These are phyloP conservation scores for Gallinago solitaria DNA, from an alignment of 2,797 vertebrate species.

Conservation along the genomic window DNA sequence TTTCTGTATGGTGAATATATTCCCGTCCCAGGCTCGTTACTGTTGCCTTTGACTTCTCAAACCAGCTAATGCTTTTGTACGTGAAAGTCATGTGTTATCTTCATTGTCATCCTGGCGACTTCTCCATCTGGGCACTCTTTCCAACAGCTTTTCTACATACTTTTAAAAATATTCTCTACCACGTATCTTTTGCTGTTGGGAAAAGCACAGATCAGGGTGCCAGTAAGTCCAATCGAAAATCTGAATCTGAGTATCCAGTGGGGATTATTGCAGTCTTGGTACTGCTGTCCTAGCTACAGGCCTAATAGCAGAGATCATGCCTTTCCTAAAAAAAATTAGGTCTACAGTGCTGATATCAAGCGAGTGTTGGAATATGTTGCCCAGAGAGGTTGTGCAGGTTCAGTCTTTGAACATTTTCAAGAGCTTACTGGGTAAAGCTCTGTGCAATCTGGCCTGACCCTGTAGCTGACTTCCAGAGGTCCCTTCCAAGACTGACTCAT, in stretches of 20 bases:
- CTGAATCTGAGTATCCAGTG: not conserved
- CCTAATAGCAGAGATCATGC: not conserved
- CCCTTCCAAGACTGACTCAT: not conserved
- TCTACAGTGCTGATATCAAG: not conserved
- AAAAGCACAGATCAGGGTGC: not conserved
- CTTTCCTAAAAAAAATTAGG: not conserved
- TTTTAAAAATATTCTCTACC: not conserved
- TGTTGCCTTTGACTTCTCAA: not conserved
- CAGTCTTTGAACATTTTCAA: not conserved
- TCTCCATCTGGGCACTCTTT: not conserved
- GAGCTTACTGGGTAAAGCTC: not conserved
- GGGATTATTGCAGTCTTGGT: not conserved
- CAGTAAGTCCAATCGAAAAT: not conserved
- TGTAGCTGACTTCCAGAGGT: not conserved
- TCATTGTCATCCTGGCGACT: not conserved
- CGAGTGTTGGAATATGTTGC: not conserved
- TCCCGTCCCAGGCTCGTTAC: not conserved
- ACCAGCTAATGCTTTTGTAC: not conserved
- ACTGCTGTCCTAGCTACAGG: not conserved
- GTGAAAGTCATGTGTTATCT: not conserved
- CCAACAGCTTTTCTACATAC: not conserved
- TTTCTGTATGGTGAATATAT: not conserved
- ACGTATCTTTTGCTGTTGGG: not conserved
- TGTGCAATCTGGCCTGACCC: not conserved
- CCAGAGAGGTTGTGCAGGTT: not conserved